These are phyloP conservation scores for Mungos mungo DNA, from an alignment of 2,113 vertebrate genomes.

Conservation along the genomic window DNA sequence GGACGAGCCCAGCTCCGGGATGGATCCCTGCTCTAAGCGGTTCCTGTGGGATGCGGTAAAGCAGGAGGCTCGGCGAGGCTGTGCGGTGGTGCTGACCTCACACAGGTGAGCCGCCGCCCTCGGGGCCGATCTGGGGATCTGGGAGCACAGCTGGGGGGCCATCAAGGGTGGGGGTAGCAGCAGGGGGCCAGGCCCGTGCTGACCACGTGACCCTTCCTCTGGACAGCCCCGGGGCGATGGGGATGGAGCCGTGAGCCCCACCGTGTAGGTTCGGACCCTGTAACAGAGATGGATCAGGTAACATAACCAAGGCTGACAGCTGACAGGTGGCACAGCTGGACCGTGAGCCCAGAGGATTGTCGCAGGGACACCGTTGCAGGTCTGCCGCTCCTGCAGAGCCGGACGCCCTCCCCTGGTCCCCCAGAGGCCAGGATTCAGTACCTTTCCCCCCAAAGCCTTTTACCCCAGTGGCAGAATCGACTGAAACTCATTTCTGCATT, in stretches of 20 bases:
- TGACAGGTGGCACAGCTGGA: accelerated
- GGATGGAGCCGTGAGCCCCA: too few relatives aligned
- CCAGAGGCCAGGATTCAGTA: accelerated
- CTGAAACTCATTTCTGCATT: not conserved
- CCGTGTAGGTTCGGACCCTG: accelerated
- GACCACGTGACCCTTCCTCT: accelerated
- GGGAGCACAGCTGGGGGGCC: too few relatives aligned
- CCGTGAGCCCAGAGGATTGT: not conserved
- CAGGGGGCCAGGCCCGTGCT: accelerated
- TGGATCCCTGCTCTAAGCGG: constrained; percentile 86
- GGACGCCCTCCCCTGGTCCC: accelerated
- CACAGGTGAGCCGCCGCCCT: constrained; percentile 79
- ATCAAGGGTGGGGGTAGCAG: accelerated
- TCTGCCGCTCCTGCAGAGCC: accelerated
- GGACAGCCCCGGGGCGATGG: accelerated
- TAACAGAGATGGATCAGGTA: not conserved
- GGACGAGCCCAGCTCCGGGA: constrained; percentile 88
- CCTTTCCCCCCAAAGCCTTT: not conserved
- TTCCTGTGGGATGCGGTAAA: constrained; percentile 82
- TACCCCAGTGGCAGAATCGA: too few relatives aligned
- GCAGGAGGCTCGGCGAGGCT: constrained; percentile 81
- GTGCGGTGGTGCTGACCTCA: constrained; percentile 84
- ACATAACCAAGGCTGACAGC: accelerated
- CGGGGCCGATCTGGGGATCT: accelerated
- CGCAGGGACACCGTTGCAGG: not conserved